Base-by-base conservation (phyloP, 2,888 invertebrate species). In the Scaptomyza cyrtandrae region DNA sequence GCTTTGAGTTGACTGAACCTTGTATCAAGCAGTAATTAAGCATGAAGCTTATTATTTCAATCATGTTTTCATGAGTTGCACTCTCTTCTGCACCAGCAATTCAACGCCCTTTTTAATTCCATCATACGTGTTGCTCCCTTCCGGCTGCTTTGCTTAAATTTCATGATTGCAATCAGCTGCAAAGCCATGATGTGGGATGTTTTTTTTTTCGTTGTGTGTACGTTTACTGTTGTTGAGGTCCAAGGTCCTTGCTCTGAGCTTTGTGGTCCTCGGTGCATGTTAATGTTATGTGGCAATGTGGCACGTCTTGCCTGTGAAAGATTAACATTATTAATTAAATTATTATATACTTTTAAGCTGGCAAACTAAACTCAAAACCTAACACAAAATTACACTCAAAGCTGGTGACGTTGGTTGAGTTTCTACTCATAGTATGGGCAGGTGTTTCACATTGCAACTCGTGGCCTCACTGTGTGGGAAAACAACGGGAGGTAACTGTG, bases 71-170 rank as follows among this genome's bases (percentile, higher is more conserved):
- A 39, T 37, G 29, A 45, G 33, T 35, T 33, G 39, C 14, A 29
- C 41, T 58, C 35, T 61, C 55, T 61, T 48, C 58, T 24, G 52
- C 9, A 11, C 6, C 9, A 11, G n/a, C 29, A 49, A 69, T 61
- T 74, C 69, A 86, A 73, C 83, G 84, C n/a, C n/a, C n/a, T 73
- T 70, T 70, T 71, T 88, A 86, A 83, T 83, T 88, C 53, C 50
- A 53, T 41, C 43, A 53, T 41, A n/a, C 53, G 14, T 55, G 63
- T 46, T 41, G 44, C 45, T 3, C 10, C 35, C 41, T 14, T 14
- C 29, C 43, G 50, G 24, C 24, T 14, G 19, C 44, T 6, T 24
- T 13, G 9, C 14, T 7, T 10, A 16, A 13, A 19, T n/a, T n/a
- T 6, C n/a, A 3, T 50, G 37, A 14, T 39, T 52, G 61, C 62